phyloP scores from a whole-genome alignment of 1,140 invertebrate species.

The Drosophila burlai region DNA sequence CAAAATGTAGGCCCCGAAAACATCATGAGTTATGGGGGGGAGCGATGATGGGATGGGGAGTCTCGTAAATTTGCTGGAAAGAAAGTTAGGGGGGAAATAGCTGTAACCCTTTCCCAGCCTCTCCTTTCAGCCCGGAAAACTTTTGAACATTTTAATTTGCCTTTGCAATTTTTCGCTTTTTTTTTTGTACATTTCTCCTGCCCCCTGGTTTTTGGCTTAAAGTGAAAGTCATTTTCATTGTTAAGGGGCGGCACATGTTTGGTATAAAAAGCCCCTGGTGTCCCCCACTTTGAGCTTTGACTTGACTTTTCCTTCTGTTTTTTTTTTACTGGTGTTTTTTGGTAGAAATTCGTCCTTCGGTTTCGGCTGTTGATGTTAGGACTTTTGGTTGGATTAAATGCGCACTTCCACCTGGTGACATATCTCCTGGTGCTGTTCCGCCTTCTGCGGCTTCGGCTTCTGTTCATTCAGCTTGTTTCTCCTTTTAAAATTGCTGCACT shows the following conservation, averaged over 20 bases:
- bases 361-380: constrained; percentile 76
- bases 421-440: constrained; percentile 44
- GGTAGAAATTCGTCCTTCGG: constrained; percentile 30
- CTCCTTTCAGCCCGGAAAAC: constrained; percentile 12
- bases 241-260: constrained; percentile 69
- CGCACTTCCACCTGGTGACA: constrained; percentile 78
- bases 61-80: constrained; percentile 22
- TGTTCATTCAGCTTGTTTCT: constrained; percentile 13
- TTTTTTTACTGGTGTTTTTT: constrained; percentile 6
- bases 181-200: background rate
- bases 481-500: constrained; percentile 17
- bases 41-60: background rate
- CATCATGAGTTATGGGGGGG: constrained; percentile 44
- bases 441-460: background rate
- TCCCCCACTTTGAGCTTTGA: constrained; percentile 25
- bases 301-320: constrained; percentile 7
- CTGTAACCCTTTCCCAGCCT: constrained; percentile 8
- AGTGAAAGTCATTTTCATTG: constrained; percentile 73
- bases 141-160: constrained; percentile 52
- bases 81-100: constrained; percentile 16
- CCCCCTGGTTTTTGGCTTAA: constrained; percentile 5
- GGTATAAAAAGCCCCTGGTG: constrained; percentile 25
- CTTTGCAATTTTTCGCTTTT: constrained; percentile 17
- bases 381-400: constrained; percentile 82
- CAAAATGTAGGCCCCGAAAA: constrained; percentile 20